Base-by-base conservation (phyloP, 2,113 vertebrate genomes). In the Actinemys pallida region DNA sequence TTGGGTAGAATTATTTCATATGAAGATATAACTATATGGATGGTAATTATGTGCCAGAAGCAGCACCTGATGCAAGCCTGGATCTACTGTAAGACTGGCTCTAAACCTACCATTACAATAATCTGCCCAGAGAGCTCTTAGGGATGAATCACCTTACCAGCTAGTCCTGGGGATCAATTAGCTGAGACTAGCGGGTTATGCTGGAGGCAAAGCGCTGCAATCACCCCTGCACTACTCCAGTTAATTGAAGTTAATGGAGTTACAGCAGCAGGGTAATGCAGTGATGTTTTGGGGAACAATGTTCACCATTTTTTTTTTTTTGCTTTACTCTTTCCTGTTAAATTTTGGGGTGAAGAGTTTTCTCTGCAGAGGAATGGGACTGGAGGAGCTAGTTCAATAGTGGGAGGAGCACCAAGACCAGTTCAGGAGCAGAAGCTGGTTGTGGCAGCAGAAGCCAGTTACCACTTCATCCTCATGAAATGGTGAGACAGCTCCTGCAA, bases 171-270 rank as follows among this genome's bases (percentile, higher is more conserved):
- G 19, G 20, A 13, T 39, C 25, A 84, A n/a, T 0, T 81, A 42
- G 24, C 14, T 35, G 52, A 88, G 85, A 8, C 5, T 3, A n/a
- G 54, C 2, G 8, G 80, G 45, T 42, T 52, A 52, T 65, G 9
- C 10, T 12, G 50, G 72, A 72, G 3, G 24, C 31, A 90, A 52
- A 24, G 54, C 12, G 17, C 25, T 47, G 10, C 50, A 59, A 39
- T 5, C 27, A 82, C 35, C 1, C 0, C 39, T 3, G 0, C 35
- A 5, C 35, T 35, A 29, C 22, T 49, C 59, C 1, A 2, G 10
- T 35, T 86, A 42, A 72, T 10, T 25, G 12, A 78, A 81, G 47
- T 29, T 56, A 45, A 72, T 72, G 8, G 10, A 12, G 45, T 50
- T 3, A 10, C 17, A 35, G 47, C 1, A 0, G 35, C 69, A 42